A percentile compares a stretch with the other conserved stretches of the same genome.
Conservation (phyloP, 1,140 invertebrate species). For the Calliopsis andreniformis region DNA sequence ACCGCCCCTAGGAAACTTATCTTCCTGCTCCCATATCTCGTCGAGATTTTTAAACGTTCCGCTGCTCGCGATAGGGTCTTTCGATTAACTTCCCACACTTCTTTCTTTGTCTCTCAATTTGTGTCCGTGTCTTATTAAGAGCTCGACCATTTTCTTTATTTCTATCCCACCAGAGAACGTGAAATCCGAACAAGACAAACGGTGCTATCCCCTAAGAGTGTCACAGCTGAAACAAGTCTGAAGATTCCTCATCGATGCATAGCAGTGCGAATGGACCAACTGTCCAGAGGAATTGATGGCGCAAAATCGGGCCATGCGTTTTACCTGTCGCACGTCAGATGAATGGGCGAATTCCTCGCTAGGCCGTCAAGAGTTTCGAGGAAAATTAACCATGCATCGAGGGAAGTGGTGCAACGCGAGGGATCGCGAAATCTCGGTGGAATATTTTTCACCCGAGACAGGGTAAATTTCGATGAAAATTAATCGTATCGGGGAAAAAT, state of each 20-base stretch:
- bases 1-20: background rate
- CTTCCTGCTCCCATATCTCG: background rate
- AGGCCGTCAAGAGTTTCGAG: background rate
- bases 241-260: slow-evolving; percentile 13
- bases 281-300: background rate
- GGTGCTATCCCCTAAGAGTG: no score
- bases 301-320: background rate
- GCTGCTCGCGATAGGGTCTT: background rate
- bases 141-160: no score
- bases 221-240: background rate
- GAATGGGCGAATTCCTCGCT: background rate
- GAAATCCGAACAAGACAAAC: no score
- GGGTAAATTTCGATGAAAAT: background rate
- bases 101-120: no score
- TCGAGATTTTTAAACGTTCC: background rate
- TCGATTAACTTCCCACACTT: background rate
- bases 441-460: background rate
- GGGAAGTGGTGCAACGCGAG: background rate
- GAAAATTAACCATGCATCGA: slow-evolving; percentile 4
- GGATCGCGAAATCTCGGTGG: background rate
- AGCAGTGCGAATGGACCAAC: slow-evolving; percentile 10
- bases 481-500: slow-evolving; percentile 21
- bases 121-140: no score
- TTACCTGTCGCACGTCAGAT: background rate
- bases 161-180: no score